A percentile compares a stretch with the other conserved stretches of the same genome.
These are phyloP conservation scores for Lampris incognitus DNA, from an alignment of 2,113 vertebrate genomes.

Conservation along the genomic window DNA sequence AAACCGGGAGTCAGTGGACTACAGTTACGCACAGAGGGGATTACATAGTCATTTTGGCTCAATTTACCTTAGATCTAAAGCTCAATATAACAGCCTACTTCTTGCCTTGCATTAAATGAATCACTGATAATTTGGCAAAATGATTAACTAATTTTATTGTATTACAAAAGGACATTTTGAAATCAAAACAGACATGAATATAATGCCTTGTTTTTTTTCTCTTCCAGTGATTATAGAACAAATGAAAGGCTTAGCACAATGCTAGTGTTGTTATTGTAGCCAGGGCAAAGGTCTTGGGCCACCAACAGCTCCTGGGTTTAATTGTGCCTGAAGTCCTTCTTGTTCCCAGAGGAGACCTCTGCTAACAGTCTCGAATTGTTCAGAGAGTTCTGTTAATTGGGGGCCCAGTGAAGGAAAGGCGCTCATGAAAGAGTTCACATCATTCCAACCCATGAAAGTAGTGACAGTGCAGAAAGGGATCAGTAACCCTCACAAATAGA, in stretches of 20 bases:
- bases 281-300: conserved; percentile 44
- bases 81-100: neutral
- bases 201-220: conserved; percentile 38
- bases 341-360: conserved; percentile 62
- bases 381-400: conserved; percentile 73
- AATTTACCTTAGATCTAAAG: neutral
- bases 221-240: conserved; percentile 18
- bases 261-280: conserved; percentile 27
- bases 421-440: conserved; percentile 67
- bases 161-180: neutral
- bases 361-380: conserved; percentile 68
- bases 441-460: conserved; percentile 41
- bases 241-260: neutral
- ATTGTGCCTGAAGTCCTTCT: conserved; percentile 73
- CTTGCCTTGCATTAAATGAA: neutral
- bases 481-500: conserved; percentile 35
- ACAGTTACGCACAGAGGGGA: too few species aligned
- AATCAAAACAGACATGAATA: conserved; percentile 2
- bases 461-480: conserved; percentile 43
- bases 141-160: neutral
- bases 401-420: conserved; percentile 35
- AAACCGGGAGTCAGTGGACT: too few species aligned
- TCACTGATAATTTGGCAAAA: neutral
- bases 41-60: neutral
- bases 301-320: conserved; percentile 63